phyloP scores from a whole-genome alignment of 2,113 vertebrate species.

The Vombatus ursinus region DNA sequence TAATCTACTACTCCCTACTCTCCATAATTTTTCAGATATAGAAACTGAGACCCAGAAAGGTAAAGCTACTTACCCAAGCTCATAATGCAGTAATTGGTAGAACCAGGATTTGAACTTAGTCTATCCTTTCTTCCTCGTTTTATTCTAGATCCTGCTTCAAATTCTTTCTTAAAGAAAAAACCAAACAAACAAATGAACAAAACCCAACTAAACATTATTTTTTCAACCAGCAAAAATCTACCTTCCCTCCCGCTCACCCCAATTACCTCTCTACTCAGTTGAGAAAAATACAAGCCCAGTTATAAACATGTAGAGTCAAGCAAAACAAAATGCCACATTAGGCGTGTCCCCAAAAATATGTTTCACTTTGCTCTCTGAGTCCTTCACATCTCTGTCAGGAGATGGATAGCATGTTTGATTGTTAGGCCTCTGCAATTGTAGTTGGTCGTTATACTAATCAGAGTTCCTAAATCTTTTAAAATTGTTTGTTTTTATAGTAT shows the following conservation, averaged over 20 bases:
- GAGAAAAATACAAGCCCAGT: neutral
- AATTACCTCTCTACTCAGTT: neutral
- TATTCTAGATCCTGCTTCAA: neutral
- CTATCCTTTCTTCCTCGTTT: neutral
- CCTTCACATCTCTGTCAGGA: too few relatives aligned
- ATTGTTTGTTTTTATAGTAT: too few relatives aligned
- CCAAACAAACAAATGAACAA: too few relatives aligned
- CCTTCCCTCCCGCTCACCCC: neutral
- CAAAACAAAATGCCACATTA: too few relatives aligned
- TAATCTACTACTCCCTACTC: neutral
- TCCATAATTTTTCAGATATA: neutral
- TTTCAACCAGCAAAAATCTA: neutral
- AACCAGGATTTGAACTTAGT: neutral
- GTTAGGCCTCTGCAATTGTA: too few relatives aligned
- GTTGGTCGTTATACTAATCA: too few relatives aligned
- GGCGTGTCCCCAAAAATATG: too few relatives aligned
- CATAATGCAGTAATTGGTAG: neutral
- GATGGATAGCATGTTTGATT: too few relatives aligned
- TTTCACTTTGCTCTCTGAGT: too few relatives aligned
- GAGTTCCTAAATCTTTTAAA: too few relatives aligned
- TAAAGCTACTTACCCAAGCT: neutral
- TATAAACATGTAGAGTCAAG: too few relatives aligned
- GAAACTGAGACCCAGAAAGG: neutral
- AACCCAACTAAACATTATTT: neutral
- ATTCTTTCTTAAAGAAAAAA: too few relatives aligned